Percentiles rank a stretch among this genome's conserved stretches.
Conservation (phyloP, 2,888 invertebrate genomes). For the Leptura quadrifasciata region DNA sequence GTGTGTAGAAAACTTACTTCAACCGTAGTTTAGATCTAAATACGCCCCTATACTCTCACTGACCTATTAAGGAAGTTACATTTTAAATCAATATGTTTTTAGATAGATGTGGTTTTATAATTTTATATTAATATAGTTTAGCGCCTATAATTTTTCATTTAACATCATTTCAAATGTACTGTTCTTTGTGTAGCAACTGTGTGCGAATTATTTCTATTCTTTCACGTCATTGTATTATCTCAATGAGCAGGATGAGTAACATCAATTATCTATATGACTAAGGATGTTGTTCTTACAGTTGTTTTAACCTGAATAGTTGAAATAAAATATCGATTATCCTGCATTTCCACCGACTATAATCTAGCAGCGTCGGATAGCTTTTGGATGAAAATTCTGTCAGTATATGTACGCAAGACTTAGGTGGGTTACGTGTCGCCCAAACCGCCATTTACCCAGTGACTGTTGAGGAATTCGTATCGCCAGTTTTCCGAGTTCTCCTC, state of each 20-base stretch:
- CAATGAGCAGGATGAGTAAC: neutral
- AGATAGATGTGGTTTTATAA: neutral
- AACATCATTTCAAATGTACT: neutral
- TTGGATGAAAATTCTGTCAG: conserved; percentile 27
- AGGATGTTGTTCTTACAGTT: neutral
- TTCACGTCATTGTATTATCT: neutral
- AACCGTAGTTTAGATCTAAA: too few relatives aligned
- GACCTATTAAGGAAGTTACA: conserved; percentile 5
- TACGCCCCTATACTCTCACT: neutral
- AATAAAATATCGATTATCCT: conserved; percentile 32
- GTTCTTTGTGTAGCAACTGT: neutral
- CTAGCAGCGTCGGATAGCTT: conserved; percentile 27
- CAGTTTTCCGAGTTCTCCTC: conserved; percentile 27
- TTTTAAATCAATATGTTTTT: conserved; percentile 18
- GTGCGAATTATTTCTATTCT: neutral
- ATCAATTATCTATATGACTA: neutral
- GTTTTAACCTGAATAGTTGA: conserved; percentile 22
- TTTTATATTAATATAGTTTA: neutral
- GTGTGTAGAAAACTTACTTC: neutral
- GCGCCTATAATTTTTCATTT: neutral
- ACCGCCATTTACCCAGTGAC: conserved; percentile 30
- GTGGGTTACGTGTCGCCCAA: conserved; percentile 24
- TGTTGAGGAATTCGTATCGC: conserved; percentile 27
- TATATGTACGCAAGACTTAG: conserved; percentile 26
- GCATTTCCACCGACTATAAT: conserved; percentile 22